Base-by-base conservation (phyloP, 1,140 invertebrate genomes). In the Anadara kagoshimensis region DNA sequence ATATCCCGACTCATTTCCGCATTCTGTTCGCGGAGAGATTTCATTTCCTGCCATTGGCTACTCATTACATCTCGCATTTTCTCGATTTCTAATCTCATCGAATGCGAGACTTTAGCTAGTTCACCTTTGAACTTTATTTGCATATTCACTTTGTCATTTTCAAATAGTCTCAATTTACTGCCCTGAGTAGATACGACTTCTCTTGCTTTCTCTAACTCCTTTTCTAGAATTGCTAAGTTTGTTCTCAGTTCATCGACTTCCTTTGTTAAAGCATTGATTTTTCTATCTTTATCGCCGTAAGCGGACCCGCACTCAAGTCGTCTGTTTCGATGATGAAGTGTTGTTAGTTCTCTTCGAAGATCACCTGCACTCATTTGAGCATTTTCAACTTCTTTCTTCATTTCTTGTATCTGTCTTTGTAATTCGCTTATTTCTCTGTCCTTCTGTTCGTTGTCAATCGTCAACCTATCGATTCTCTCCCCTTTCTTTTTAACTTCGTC, bases 21-120 rank as follows among this genome's bases (percentile, higher is more conserved):
- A 57, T 82, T 83, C 62, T 85, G 83, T 62, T 80, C 73, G 14
- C 81, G 54, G 44, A 85, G 65, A 26, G 62, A 67, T 24, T 74
- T 69, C 80, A 83, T 85, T 64, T 82, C 82, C 43, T 77, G 68
- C 77, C 78, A 82, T 66, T 83, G 82, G n/a, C 75, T 67, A 45
- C 69, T 73, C 83, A 84, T 84, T 8, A 83, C 76, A 5, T 83
- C 80, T n/a, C 82, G 76, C 67, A 82, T 79, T 22, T 76, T 79
- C 56, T 82, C 78, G 8, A 85, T 74, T 41, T 85, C 81, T 16
- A 71, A 36, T 29, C 80, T 67, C 75, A 83, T 75, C 3, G 64
- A 78, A 44, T 74, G 74, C 4, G 79, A 76, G 10, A 75, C 70
- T 29, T 72, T 78, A 3, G 75, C 70, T 36, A 83, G 58, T 29